phyloP scores from a whole-genome alignment of 2,797 vertebrate genomes.

The Gallinago nigripennis region DNA sequence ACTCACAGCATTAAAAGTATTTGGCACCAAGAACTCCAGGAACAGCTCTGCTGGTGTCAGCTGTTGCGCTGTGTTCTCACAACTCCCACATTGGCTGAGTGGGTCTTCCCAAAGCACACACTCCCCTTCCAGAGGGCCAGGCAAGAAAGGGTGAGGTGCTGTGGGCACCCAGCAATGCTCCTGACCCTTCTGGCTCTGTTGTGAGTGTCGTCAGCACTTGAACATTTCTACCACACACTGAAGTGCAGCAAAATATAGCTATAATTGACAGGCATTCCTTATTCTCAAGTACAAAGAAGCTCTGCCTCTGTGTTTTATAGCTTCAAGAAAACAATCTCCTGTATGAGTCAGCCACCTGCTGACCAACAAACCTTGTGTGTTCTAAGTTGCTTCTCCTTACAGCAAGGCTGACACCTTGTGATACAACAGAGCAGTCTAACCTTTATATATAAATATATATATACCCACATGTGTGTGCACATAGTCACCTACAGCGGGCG shows the following conservation, averaged over 20 bases:
- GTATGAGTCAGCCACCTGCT: neutral
- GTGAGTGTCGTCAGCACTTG: neutral
- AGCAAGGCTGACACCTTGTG: neutral
- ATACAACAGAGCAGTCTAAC: neutral
- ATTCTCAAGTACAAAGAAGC: neutral
- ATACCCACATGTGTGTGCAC: accelerated
- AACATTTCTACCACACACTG: neutral
- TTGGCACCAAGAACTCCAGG: neutral
- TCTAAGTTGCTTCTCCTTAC: neutral
- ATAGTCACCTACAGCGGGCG: neutral
- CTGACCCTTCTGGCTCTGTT: neutral
- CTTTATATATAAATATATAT: neutral
- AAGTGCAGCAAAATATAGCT: neutral
- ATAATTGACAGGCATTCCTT: neutral
- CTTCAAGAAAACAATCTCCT: neutral
- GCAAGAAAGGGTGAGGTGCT: neutral
- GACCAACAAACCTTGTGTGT: too few species aligned
- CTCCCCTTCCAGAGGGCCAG: neutral
- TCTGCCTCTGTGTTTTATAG: neutral
- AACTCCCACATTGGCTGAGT: neutral
- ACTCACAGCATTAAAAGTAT: neutral
- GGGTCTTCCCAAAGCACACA: neutral
- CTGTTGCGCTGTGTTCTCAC: neutral
- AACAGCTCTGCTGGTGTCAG: neutral
- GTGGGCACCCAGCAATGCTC: neutral